phyloP scores from a whole-genome alignment of 2,113 vertebrate genomes.

The Centropus bengalensis region DNA sequence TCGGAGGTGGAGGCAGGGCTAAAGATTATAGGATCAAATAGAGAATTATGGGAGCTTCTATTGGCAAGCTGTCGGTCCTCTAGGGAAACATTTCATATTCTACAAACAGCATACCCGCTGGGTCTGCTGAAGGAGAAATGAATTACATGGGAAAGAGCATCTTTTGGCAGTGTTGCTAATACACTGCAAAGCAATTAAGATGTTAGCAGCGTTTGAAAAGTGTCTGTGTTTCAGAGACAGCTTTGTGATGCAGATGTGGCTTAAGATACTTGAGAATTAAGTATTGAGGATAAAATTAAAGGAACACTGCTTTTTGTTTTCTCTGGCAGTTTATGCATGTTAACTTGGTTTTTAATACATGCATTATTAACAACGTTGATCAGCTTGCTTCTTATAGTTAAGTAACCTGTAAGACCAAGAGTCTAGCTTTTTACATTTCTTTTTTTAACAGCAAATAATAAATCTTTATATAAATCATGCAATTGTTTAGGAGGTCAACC shows the following conservation, averaged over 20 bases:
- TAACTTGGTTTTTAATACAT: neutral
- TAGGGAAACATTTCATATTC: neutral
- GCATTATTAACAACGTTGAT: neutral
- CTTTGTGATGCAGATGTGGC: neutral
- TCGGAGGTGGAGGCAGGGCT: neutral
- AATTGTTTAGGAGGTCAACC: neutral
- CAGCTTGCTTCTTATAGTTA: neutral
- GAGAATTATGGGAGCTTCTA: neutral
- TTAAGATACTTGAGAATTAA: neutral
- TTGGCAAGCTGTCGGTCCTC: neutral
- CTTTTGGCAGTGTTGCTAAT: neutral
- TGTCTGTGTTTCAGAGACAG: neutral
- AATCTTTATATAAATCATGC: neutral
- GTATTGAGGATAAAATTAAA: neutral
- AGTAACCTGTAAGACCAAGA: neutral
- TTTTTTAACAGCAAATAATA: neutral
- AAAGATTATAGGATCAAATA: neutral
- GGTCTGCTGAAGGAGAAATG: neutral
- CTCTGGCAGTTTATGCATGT: neutral
- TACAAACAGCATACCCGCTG: neutral
- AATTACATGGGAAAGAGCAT: neutral
- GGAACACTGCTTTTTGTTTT: neutral
- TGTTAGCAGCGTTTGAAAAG: neutral
- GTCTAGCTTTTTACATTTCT: neutral
- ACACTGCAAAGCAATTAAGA: neutral